These are phyloP conservation scores for Gymnobelideus leadbeateri DNA, from an alignment of 2,113 vertebrate genomes.

Conservation along the genomic window DNA sequence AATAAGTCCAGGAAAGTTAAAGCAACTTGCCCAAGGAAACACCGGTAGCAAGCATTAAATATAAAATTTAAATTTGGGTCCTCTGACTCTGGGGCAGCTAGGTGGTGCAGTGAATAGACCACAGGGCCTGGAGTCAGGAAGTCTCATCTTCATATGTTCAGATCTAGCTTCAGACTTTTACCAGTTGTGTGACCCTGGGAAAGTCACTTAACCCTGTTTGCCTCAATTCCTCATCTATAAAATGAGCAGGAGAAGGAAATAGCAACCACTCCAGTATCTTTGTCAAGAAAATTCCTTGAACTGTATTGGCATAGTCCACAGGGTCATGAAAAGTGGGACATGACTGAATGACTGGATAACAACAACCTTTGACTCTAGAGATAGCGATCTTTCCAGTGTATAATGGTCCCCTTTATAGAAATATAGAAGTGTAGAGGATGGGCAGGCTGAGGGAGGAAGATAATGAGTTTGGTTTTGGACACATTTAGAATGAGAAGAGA, in stretches of 20 bases:
- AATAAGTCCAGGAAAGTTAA: too few species aligned
- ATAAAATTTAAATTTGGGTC: too few species aligned
- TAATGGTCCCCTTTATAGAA: too few species aligned
- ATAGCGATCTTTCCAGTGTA: too few species aligned
- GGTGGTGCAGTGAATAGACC: neutral
- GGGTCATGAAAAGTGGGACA: neutral
- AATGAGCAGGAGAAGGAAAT: neutral
- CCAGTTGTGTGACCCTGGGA: neutral
- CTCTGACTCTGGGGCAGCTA: neutral
- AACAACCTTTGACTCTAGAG: neutral
- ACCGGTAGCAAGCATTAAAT: neutral
- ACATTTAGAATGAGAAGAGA: too few species aligned
- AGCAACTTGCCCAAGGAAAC: too few species aligned
- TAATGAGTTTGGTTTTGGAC: too few species aligned
- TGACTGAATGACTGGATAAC: neutral
- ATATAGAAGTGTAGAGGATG: too few species aligned
- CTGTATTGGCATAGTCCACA: too few species aligned
- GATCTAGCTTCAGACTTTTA: neutral
- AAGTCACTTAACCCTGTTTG: neutral
- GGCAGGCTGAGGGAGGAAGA: too few species aligned
- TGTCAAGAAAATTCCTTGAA: neutral
- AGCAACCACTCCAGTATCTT: neutral
- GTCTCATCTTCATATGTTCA: neutral
- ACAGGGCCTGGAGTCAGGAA: neutral
- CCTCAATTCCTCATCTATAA: neutral